Evolutionary conservation across 2,888 invertebrate genomes (phyloP), one percentile per base, ranked within the genome.

Genomic region (Parapristionchus giblindavisi): DNA sequence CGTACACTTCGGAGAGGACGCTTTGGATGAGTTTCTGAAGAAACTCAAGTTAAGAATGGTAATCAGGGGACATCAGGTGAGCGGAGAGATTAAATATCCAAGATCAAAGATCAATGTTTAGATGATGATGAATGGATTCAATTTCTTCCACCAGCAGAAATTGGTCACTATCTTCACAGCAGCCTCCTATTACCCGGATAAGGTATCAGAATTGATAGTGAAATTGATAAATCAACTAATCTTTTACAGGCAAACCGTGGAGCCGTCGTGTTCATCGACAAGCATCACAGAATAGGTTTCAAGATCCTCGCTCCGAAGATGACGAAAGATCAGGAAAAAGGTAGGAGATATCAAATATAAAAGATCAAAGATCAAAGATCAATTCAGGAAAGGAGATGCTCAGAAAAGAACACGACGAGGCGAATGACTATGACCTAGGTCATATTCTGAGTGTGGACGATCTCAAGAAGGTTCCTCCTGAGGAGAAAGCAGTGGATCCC

Each of bases 81-180:
- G 43, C 21, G n/a, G n/a, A n/a, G n/a, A n/a, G n/a, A n/a, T n/a
- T n/a, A n/a, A n/a, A n/a, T n/a, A n/a, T n/a, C n/a, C 24, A 63
- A 63, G 63, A 63, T 40, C 38, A 63, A 63, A 36, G n/a, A n/a
- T 11, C 63, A 63, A 4, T 3, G 0, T 66, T 8, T 24, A 66
- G 66, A 68, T 68, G 52, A 68, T 52, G 51, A 52, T 52, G 68
- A 68, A 68, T 34, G 68, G 68, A 21, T 68, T 68, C 68, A 68
- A 68, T 27, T 68, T 68, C 52, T 68, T 68, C 68, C 34, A 34
- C 36, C 34, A 34, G 14, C 51, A 52, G n/a, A 68, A 68, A 29
- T 34, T 68, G 1, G 68, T 68, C 52, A 68, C 68, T 11, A 40
- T 68, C 1, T 68, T 68, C 68, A 52, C 68, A 3, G 68, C 68